Conservation (phyloP, 1,140 invertebrate species). For the Campoletis sonorensis region DNA sequence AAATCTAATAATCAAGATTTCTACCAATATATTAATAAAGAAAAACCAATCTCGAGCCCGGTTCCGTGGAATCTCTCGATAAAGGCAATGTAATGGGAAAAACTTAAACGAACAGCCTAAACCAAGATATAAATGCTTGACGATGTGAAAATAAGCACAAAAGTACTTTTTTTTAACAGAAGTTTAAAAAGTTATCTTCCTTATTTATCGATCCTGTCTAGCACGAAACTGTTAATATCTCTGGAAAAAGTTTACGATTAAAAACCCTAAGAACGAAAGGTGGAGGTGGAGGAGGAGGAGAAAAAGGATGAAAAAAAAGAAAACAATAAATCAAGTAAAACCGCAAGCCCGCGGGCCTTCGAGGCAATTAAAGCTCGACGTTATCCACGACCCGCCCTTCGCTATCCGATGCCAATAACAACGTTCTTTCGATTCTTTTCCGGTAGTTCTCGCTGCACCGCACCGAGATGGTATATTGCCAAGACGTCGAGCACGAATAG, state of each 20-base stretch:
- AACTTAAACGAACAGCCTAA: not conserved
- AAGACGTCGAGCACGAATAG: constrained; percentile 34
- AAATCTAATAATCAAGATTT: no score
- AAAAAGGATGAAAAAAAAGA: constrained; percentile 4
- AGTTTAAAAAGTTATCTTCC: not conserved
- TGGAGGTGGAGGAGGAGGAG: not conserved
- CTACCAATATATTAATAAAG: no score
- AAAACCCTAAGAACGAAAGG: not conserved
- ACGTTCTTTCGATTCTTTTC: constrained; percentile 35
- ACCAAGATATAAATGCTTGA: not conserved
- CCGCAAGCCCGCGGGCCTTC: constrained; percentile 14
- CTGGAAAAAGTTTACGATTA: constrained; percentile 15
- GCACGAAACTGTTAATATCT: constrained; percentile 8
- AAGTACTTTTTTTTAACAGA: not conserved
- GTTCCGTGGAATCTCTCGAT: no score
- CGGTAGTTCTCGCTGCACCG: not conserved
- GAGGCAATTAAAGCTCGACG: constrained; percentile 35
- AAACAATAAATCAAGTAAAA: constrained; percentile 34
- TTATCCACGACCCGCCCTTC: not conserved
- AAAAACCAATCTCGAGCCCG: no score
- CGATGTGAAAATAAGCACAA: not conserved
- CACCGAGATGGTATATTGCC: constrained; percentile 36
- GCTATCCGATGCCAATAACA: constrained; percentile 38
- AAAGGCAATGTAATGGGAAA: not conserved
- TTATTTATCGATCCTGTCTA: constrained; percentile 13